phyloP scores from a whole-genome alignment of 2,888 invertebrate species.

The Diplazon laetatorius region DNA sequence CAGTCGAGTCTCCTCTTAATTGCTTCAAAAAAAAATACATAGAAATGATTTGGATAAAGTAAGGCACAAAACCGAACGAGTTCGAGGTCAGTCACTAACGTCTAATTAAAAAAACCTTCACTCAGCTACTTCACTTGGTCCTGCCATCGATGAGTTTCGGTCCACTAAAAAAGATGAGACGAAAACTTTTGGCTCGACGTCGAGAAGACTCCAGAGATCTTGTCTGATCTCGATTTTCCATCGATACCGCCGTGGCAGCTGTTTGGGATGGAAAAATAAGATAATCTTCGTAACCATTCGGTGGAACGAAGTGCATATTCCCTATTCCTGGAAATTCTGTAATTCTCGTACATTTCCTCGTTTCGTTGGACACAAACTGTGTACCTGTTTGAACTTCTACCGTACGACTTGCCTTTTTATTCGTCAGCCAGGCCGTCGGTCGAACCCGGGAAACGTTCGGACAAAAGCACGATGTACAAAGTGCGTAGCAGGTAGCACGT shows the following conservation, averaged over 20 bases:
- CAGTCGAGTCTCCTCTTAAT: too few relatives aligned
- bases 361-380: slow-evolving; percentile 5
- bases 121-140: slow-evolving; percentile 33
- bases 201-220: slow-evolving; percentile 9
- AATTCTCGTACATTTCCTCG: slow-evolving; percentile 21
- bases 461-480: slow-evolving; percentile 64
- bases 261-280: slow-evolving; percentile 34
- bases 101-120: slow-evolving; percentile 32
- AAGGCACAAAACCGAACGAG: background rate
- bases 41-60: background rate
- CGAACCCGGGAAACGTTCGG: slow-evolving; percentile 46
- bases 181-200: slow-evolving; percentile 33
- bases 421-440: slow-evolving; percentile 42
- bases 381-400: slow-evolving; percentile 20
- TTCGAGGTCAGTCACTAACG: too few relatives aligned
- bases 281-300: slow-evolving; percentile 49
- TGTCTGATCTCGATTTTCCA: slow-evolving; percentile 57
- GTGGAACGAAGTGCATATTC: slow-evolving; percentile 30
- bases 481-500: slow-evolving; percentile 77
- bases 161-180: slow-evolving; percentile 44
- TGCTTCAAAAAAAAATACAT: background rate
- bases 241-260: slow-evolving; percentile 41
- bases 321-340: slow-evolving; percentile 42
- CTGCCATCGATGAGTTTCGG: background rate
- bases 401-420: slow-evolving; percentile 32